Base-by-base conservation (phyloP, 2,797 vertebrate species). In the Adelosebastes latens region DNA sequence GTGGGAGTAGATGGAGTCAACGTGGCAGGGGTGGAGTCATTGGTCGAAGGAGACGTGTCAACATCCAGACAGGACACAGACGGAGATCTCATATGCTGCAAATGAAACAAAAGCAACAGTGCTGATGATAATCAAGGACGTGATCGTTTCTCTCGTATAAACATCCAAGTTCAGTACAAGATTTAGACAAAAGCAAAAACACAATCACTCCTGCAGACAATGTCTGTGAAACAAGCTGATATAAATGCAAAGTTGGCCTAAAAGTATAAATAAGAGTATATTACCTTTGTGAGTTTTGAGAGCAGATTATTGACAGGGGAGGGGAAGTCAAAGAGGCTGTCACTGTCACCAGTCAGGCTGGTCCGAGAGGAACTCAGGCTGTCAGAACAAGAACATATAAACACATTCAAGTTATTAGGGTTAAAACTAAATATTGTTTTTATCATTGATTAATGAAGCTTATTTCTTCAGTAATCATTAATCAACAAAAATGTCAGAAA, bases 11-110 rank as follows among this genome's bases (percentile, higher is more conserved):
- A 92, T 1, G 94, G 96, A 71, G 93, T 95, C 89, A 94, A 80
- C 4, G 77, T 25, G 58, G 91, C 79, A 0, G 95, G 88, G 61
- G 76, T 89, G 82, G 93, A 94, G 20, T 95, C 94, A 20, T 73
- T 83, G 61, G 94, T 78, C 3, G 94, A 85, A n/a, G 96, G 94
- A 20, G 97, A 95, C 3, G 95, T 95, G 7, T 96, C 96, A 3
- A 95, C 95, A 79, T 97, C 97, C 93, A 98, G 94, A 53, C 97
- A 96, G 7, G 97, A 97, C 78, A 97, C 97, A 0, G 97, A 98
- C 0, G 97, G 97, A 80, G 97, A 98, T 83, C 96, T 97, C 94
- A 97, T 94, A 66, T 97, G 97, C 97, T 98, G 88, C 78, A 85
- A 77, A 8, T n/a, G 58, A 31, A 81, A 77, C 2, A 55, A 78